Conservation (phyloP, 2,113 vertebrate species). For the Gobius niger region DNA sequence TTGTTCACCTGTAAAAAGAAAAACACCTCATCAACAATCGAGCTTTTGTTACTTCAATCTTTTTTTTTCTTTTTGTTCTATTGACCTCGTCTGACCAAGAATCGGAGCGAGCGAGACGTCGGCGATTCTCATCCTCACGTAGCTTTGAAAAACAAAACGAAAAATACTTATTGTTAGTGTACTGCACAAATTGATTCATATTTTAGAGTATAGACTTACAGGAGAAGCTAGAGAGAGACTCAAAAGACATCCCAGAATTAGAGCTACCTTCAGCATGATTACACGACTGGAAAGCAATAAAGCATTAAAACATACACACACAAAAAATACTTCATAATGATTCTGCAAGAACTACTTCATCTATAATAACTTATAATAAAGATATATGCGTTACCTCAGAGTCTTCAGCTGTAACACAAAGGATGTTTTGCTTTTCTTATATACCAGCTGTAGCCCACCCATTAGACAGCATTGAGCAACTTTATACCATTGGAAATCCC, state of each 20-base stretch:
- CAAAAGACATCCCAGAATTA: conserved; percentile 63
- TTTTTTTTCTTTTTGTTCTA: too few species aligned
- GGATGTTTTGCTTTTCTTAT: not conserved
- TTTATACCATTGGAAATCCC: not conserved
- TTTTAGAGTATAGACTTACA: conserved; percentile 47
- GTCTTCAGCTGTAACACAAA: not conserved
- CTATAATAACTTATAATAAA: conserved; percentile 7
- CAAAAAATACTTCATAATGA: too few species aligned
- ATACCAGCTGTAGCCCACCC: not conserved
- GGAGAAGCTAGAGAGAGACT: conserved; percentile 52
- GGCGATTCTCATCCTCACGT: not conserved
- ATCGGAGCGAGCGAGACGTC: not conserved
- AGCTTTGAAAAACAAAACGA: not conserved
- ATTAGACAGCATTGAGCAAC: not conserved
- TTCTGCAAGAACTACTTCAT: not conserved
- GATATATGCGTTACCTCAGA: not conserved
- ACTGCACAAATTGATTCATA: not conserved
- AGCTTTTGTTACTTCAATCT: too few species aligned
- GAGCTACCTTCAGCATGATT: conserved; percentile 62
- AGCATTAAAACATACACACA: not conserved
- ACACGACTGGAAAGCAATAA: not conserved
- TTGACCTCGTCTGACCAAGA: not conserved
- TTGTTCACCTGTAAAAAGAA: not conserved
- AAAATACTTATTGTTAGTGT: too few species aligned
- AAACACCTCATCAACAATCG: not conserved